Evolutionary conservation across 2,888 invertebrate genomes (phyloP), one percentile per base, ranked within the genome.

Genomic region (Liodrosophila aerea): DNA sequence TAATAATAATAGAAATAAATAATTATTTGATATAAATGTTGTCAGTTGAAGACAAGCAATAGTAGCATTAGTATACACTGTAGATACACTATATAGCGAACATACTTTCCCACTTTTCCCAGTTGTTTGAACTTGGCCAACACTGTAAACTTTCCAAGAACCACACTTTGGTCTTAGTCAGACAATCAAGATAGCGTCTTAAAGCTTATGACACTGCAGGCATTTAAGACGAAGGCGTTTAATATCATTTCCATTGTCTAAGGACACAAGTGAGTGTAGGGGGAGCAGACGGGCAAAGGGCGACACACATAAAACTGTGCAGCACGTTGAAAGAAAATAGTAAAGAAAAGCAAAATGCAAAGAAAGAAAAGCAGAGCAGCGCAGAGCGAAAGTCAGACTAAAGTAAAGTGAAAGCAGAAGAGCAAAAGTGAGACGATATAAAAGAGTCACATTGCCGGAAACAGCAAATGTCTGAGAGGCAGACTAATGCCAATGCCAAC

Each of bases 401-500:
- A 33, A 7, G 18, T 4, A 12, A 7, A 15, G 27, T n/a, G 29
- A 34, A 43, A 46, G 37, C 44, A 12, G 40, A 43, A 41, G 70
- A 58, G 76, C 61, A 59, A 63, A 72, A 65, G 13, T 8, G 69
- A 40, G 33, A 46, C 51, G 34, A 18, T 29, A 61, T 47, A 64
- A 69, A 74, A 82, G 50, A 80, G 73, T 64, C 66, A 47, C 63
- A 64, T 56, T n/a, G 63, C 61, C 67, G 71, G 59, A 80, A 76
- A 75, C 58, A 53, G 44, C 70, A 84, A 76, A 61, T 56, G 81
- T 63, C 52, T 60, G 46, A 31, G 51, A 44, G 50, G 39, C 37
- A 43, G 57, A 18, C 76, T 83, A 76, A 78, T 80, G 76, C 66
- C 84, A 78, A 73, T 80, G 85, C 84, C 81, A 85, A 76, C 66